Base-by-base conservation (phyloP, 2,888 invertebrate genomes). In the Eristalinus aeneus region DNA sequence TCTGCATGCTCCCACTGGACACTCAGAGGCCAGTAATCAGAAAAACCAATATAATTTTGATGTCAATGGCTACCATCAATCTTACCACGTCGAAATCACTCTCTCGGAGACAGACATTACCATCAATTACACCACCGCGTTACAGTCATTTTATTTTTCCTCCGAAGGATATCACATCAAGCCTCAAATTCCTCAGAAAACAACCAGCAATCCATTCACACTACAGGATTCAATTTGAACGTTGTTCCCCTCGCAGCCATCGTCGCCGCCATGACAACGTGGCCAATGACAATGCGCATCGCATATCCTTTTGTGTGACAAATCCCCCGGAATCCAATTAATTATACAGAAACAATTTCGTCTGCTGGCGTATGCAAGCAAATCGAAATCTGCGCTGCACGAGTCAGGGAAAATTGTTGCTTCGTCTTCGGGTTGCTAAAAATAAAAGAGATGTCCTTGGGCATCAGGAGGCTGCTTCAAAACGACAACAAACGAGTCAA, bases 371-470 rank as follows among this genome's bases (percentile, higher is more conserved):
- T n/a, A 4, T 46, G 46, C 4, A 16, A 46, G 46, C 16, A 16
- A 46, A 16, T 46, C 16, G 46, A 8, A 53, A 34, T 46, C 36
- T 20, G 32, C 27, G 39, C 16, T 10, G 22, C 60, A 32, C 20
- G n/a, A 32, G 46, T n/a, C 16, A 27, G 27, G 32, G 23, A 60
- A 65, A 79, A 78, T 79, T 79, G 79, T 79, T 79, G 79, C 72
- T 53, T 36, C 53, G 65, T 79, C 46, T 67, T 65, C 75, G 46
- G 53, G 39, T 31, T 60, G 65, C 74, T 81, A 76, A 69, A 80
- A 73, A 85, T 85, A 85, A 16, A 46, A 46, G 16, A 58, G 64
- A 53, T 68, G 76, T 73, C 80, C 85, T 80, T 85, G 80, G 76
- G 9, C 65, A 67, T 64, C 34, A 4, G 53, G 54, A 46, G 65